Base-by-base conservation (phyloP, 2,888 invertebrate species). In the Clistopyga incitator region DNA sequence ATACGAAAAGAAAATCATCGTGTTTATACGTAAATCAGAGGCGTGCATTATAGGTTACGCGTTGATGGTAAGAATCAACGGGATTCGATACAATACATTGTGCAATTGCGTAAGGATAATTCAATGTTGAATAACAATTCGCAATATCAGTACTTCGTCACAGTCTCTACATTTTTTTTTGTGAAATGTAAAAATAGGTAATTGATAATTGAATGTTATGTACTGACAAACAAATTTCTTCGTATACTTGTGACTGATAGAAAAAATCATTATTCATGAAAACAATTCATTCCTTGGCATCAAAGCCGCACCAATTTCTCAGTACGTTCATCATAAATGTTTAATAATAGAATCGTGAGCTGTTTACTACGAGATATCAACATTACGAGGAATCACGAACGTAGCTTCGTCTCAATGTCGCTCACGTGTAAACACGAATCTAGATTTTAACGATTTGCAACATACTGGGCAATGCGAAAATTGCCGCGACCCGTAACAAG, bases 401-500 rank as follows among this genome's bases (percentile, higher is more conserved):
- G 68, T 25, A 10, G 64, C 18, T 25, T 45, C 25, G 18, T 29
- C 15, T 34, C 38, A 52, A 34, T 34, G 38, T 34, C 52, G 52
- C 20, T 54, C 54, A 20, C 38, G 47, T 15, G 61, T 20, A 6
- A n/a, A 25, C 61, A 29, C 10, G 29, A n/a, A 50, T 61, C 23
- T 8, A 11, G 23, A 34, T 59, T 13, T 68, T 74, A 15, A 61
- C 59, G 61, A 80, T 67, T n/a, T n/a, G 50, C 13, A 47, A 25
- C 20, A 0, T 34, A 68, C 61, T 50, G 67, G 59, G 34, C 38
- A 47, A 18, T 42, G 67, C 74, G 72, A 59, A n/a, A 52, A 67
- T 72, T 38, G 56, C 38, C 15, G 38, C 8, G 56, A 68, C 23
- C 71, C 42, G 50, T 15, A 52, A 74, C 42, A 52, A 68, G 74